Percentiles rank a stretch among this genome's conserved stretches.
Conservation (phyloP, 2,888 invertebrate species). For the Cephus spinipes region DNA sequence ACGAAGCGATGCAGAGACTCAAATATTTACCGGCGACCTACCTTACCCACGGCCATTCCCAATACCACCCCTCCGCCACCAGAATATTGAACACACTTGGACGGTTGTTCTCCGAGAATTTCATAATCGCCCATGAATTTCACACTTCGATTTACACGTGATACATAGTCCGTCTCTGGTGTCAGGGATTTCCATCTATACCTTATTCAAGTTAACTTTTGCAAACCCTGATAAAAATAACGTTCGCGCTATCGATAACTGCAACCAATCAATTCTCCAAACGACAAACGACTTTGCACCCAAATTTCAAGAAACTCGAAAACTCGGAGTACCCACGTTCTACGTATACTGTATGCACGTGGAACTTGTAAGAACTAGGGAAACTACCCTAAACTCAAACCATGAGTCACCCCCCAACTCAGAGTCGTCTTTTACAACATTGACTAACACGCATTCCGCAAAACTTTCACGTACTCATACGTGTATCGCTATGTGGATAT, state of each 20-base stretch:
- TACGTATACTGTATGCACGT: no score
- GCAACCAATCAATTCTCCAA: no score
- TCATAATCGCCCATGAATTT: background rate
- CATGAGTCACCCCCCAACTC: no score
- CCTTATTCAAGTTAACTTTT: background rate
- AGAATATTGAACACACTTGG: background rate
- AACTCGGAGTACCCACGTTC: no score
- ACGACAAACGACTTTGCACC: no score
- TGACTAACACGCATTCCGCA: no score
- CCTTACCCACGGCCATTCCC: background rate
- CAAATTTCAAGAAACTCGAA: no score
- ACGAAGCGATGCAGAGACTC: slow-evolving; percentile 14
- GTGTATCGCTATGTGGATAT: no score
- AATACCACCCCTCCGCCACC: slow-evolving; percentile 28
- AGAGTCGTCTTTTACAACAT: no score
- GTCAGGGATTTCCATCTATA: background rate
- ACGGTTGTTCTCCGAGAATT: background rate
- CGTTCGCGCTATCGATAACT: background rate
- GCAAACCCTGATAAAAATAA: background rate
- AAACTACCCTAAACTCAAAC: no score
- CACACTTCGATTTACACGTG: background rate
- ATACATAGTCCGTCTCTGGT: background rate
- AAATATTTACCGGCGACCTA: slow-evolving; percentile 40
- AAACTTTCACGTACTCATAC: no score
- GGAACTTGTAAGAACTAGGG: no score